Evolutionary conservation across 2,113 vertebrate genomes (phyloP), one percentile per base, ranked within the genome.

Genomic region (Erpornis zantholeuca): DNA sequence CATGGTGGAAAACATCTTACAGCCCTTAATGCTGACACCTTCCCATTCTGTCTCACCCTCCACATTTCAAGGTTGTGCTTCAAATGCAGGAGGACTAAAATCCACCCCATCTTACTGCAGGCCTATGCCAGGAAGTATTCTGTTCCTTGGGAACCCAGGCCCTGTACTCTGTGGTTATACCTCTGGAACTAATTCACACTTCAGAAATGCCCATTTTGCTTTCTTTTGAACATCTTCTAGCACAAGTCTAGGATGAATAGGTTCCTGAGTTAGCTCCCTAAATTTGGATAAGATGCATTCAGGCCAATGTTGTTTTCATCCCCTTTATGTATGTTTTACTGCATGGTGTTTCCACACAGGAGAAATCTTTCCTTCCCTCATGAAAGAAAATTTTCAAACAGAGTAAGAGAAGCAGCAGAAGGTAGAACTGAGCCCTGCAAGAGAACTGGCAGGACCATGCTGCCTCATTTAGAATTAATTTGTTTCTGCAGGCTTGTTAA

Each of bases 381-480:
- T 50, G 38, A 83, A 61, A 82, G 14, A 31, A 72, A 60, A 88
- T 86, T 94, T 84, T 81, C 77, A 79, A 90, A n/a, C 9, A 79
- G 49, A 52, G 22, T 75, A 75, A 82, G 47, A 68, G 82, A 82
- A 91, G 64, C 44, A 86, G 79, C 79, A 95, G 86, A 94, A 94
- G 77, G 91, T 75, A 56, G 60, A 92, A 82, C 38, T 21, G 52
- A 86, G 47, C 60, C 42, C 24, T 86, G 36, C 2, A 4, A 96
- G 20, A 82, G 35, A 91, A 52, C 65, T 78, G 72, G 72, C 64
- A 94, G 80, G 64, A 78, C 0, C 4, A 64, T 71, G 65, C 31
- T 94, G 36, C 81, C 65, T 92, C 83, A 73, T 78, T 94, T 94
- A 88, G 77, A 96, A 94, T 88, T 94, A 96, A 94, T 91, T 97